Evolutionary conservation across 2,797 vertebrate species (phyloP).

Genomic region (Cryptoblepharus egeriae): DNA sequence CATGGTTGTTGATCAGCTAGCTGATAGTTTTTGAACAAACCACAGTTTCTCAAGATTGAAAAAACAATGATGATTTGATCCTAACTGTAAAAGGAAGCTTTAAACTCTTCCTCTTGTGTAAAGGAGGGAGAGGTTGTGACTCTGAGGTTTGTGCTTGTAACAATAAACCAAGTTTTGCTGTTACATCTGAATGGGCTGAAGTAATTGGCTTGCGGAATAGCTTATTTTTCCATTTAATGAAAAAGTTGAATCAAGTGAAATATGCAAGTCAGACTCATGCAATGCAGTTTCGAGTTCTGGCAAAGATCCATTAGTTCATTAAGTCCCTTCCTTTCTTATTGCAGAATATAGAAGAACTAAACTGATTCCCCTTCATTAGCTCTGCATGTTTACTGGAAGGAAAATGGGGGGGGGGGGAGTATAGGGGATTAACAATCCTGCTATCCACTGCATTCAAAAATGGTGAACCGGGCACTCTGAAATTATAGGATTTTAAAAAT

Average conservation of each 20-base stretch:
- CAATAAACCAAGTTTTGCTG: too few species aligned
- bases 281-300: background rate
- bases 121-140: too few species aligned
- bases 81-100: too few species aligned
- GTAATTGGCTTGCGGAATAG: background rate
- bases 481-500: slow-evolving; percentile 40
- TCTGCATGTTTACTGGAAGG: too few species aligned
- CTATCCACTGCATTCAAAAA: slow-evolving; percentile 4
- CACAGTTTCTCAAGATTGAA: too few species aligned
- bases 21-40: too few species aligned
- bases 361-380: too few species aligned
- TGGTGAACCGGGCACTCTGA: slow-evolving; percentile 1
- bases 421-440: slow-evolving; percentile 9
- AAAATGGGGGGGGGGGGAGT: too few species aligned
- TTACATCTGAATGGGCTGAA: background rate
- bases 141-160: too few species aligned
- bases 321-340: background rate
- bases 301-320: slow-evolving; percentile 22
- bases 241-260: background rate
- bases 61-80: too few species aligned
- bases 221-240: slow-evolving; percentile 3
- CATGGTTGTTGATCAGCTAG: too few species aligned
- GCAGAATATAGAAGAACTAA: slow-evolving; percentile 20
- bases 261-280: background rate
- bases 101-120: too few species aligned